A percentile compares a stretch with the other conserved stretches of the same genome.
Evolutionary conservation across 2,888 invertebrate species (phyloP).

Genomic region (Nemoura dubitans): DNA sequence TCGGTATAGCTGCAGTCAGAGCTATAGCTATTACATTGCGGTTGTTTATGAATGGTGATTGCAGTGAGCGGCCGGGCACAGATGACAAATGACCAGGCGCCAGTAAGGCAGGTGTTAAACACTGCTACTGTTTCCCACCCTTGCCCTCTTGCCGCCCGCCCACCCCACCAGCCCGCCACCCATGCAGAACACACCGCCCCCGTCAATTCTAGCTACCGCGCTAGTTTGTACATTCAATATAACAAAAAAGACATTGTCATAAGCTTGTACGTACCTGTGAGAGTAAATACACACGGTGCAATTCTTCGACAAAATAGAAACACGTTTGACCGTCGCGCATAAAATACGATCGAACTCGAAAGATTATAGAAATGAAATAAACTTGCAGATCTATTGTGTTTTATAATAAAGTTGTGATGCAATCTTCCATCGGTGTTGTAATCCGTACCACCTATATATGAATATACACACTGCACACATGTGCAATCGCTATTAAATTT

Average conservation of each 20-base stretch:
- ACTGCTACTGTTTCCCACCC: constrained; percentile 19
- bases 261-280: background rate
- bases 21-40: constrained; percentile 17
- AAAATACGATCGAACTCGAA: background rate
- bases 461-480: too few relatives aligned
- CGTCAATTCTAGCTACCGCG: background rate
- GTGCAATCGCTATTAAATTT: background rate
- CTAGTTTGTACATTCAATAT: background rate
- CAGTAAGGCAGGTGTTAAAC: constrained; percentile 36
- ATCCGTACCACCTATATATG: background rate
- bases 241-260: background rate
- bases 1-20: background rate
- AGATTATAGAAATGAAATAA: background rate
- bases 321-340: background rate
- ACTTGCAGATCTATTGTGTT: background rate
- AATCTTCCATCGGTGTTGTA: background rate
- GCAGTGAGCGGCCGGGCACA: background rate
- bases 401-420: background rate
- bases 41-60: constrained; percentile 37
- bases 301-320: background rate
- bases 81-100: constrained; percentile 29
- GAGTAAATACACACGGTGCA: background rate
- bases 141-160: background rate
- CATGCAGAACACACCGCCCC: background rate
- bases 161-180: background rate